Percentiles rank a stretch among this genome's conserved stretches.
Conservation (phyloP, 2,113 vertebrate genomes). For the Bufo bufo region DNA sequence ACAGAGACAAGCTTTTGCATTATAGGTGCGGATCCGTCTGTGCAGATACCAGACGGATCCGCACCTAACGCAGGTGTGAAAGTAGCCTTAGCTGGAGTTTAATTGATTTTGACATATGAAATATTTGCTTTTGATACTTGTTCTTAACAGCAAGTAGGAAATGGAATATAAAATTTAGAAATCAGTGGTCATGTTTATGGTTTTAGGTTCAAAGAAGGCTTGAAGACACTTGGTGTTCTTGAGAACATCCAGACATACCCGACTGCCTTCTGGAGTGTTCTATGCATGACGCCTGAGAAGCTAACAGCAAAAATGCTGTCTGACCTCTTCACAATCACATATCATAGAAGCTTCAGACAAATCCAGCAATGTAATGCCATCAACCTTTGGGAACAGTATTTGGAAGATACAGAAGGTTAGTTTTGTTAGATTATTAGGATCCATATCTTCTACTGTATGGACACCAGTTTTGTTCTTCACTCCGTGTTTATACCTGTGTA, state of each 20-base stretch:
- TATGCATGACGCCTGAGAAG: constrained; percentile 75
- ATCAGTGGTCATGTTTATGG: constrained; percentile 19
- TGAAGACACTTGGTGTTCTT: constrained; percentile 86
- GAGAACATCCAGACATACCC: constrained; percentile 86
- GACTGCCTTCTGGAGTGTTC: constrained; percentile 74
- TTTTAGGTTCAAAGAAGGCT: constrained; percentile 85
- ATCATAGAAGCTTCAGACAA: constrained; percentile 68
- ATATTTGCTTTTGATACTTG: too few relatives aligned
- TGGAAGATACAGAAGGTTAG: constrained; percentile 86
- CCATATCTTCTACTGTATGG: not conserved
- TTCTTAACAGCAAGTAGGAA: not conserved
- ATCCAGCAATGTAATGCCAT: constrained; percentile 63
- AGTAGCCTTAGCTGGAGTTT: too few relatives aligned
- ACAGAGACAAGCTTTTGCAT: too few relatives aligned
- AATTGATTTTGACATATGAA: too few relatives aligned
- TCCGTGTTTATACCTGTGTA: not conserved
- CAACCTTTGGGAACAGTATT: constrained; percentile 83
- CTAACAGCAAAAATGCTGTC: constrained; percentile 76
- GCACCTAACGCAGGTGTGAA: too few relatives aligned
- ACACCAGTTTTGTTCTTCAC: not conserved
- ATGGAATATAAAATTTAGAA: not conserved
- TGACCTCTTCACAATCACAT: constrained; percentile 75
- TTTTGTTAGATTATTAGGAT: not conserved
- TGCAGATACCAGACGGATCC: too few relatives aligned
- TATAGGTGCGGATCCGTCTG: too few relatives aligned